Base-by-base conservation (phyloP, 2,113 vertebrate species). In the Raja brachyura region DNA sequence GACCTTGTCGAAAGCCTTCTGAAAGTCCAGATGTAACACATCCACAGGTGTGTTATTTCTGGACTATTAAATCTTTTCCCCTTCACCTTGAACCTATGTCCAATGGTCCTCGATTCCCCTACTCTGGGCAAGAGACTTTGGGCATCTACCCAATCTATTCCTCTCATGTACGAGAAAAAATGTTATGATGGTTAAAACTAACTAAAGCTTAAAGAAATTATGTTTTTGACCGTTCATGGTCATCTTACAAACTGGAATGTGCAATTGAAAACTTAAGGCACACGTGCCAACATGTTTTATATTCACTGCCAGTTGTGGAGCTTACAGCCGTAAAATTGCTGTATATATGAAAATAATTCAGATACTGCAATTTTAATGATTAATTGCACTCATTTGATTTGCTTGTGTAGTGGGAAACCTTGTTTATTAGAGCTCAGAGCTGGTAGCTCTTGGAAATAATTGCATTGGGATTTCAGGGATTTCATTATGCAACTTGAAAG, bases 391-490 rank as follows among this genome's bases (percentile, higher is more conserved):
- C 13, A 85, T 59, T 85, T 85, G 48, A 85, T 59, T 56, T 85
- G 81, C 59, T 86, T 81, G 22, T 86, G 56, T n/a, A 28, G 25
- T 86, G 81, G 81, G 81, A 85, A 85, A 85, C 54, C 48, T 83
- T 59, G 25, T 85, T 85, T 59, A 86, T n/a, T 86, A 59, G 28
- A 88, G 28, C n/a, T 83, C 83, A 63, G 28, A 63, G 59, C 61
- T 66, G 61, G 14, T n/a, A 66, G 28, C 83, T n/a, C 63, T 31
- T 66, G 83, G 59, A 88, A 63, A 88, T 88, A 88, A 88, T 88
- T 88, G 83, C 63, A 66, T 88, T 88, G 83, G 59, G 83, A 88
- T 88, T 88, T 88, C 28, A 63, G 83, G n/a, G 83, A 88, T 88
- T 88, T 88, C 83, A 88, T 88, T 66, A 88, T 31, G 59, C 13